Conservation (phyloP, 2,113 vertebrate genomes). For the Ariopsis seemanni region DNA sequence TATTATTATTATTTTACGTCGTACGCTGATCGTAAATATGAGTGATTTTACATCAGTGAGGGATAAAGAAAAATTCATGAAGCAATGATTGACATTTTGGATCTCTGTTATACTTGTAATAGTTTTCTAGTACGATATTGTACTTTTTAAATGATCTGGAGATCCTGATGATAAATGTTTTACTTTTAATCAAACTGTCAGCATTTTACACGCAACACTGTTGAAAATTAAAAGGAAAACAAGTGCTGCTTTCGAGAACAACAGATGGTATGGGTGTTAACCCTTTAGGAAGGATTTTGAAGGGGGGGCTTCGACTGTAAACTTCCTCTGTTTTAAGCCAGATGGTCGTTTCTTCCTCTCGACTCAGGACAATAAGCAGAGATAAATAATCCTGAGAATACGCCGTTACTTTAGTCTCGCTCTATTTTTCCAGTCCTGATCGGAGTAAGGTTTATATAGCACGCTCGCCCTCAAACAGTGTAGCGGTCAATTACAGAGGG, state of each 20-base stretch:
- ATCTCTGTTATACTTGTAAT: neutral
- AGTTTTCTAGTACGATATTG: neutral
- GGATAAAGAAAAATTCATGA: neutral
- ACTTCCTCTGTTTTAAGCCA: slow-evolving; percentile 52
- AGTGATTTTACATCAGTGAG: neutral
- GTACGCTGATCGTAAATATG: neutral
- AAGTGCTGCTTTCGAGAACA: slow-evolving; percentile 34
- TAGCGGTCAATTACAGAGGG: neutral
- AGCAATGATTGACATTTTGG: neutral
- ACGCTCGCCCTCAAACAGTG: neutral
- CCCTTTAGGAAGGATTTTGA: slow-evolving; percentile 47
- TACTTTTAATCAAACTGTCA: neutral
- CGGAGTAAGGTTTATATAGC: neutral
- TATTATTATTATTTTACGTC: neutral
- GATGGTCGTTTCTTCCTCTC: slow-evolving; percentile 42
- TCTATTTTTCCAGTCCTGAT: neutral
- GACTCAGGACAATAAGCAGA: slow-evolving; percentile 41
- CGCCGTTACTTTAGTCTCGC: neutral
- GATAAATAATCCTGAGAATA: slow-evolving; percentile 13
- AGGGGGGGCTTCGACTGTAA: neutral
- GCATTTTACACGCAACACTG: neutral
- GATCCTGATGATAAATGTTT: neutral
- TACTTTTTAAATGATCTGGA: neutral
- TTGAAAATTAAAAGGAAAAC: slow-evolving; percentile 22
- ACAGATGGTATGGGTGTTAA: slow-evolving; percentile 52